phyloP scores from a whole-genome alignment of 2,888 invertebrate species.

The Marronus borbonicus region DNA sequence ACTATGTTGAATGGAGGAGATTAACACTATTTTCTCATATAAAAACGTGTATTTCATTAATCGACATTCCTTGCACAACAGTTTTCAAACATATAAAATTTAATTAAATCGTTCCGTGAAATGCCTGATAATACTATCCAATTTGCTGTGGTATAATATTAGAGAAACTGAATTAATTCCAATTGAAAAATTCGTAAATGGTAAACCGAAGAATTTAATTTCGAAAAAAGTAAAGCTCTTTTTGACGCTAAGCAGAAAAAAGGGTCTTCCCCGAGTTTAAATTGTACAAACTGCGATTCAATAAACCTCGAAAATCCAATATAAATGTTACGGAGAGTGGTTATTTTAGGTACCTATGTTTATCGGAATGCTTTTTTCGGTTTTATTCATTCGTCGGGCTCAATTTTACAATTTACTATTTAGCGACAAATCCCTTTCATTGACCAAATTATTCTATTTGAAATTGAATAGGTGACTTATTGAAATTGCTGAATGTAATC shows the following conservation, averaged over 20 bases:
- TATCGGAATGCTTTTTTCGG: not conserved
- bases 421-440: not conserved
- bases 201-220: constrained; percentile 44
- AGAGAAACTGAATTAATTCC: constrained; percentile 41
- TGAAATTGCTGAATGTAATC: not conserved
- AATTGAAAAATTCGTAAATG: constrained; percentile 34
- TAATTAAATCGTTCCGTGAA: constrained; percentile 22
- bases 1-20: no score
- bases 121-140: constrained; percentile 25
- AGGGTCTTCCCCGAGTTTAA: constrained; percentile 8
- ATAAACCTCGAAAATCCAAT: constrained; percentile 18
- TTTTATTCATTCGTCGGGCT: not conserved
- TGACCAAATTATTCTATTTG: not conserved
- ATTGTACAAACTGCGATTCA: constrained; percentile 25
- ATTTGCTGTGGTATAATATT: constrained; percentile 7
- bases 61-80: not conserved
- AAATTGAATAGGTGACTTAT: not conserved
- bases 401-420: constrained; percentile 2
- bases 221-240: constrained; percentile 10
- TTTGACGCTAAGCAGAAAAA: not conserved
- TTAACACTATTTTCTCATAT: not conserved
- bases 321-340: constrained; percentile 3
- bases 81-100: constrained; percentile 23
- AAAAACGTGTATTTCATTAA: not conserved
- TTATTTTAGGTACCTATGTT: not conserved